Percentiles rank a stretch among this genome's conserved stretches.
These are phyloP conservation scores for Chlorocebus sabaeus DNA, from an alignment of 2,113 vertebrate species.

Conservation along the genomic window DNA sequence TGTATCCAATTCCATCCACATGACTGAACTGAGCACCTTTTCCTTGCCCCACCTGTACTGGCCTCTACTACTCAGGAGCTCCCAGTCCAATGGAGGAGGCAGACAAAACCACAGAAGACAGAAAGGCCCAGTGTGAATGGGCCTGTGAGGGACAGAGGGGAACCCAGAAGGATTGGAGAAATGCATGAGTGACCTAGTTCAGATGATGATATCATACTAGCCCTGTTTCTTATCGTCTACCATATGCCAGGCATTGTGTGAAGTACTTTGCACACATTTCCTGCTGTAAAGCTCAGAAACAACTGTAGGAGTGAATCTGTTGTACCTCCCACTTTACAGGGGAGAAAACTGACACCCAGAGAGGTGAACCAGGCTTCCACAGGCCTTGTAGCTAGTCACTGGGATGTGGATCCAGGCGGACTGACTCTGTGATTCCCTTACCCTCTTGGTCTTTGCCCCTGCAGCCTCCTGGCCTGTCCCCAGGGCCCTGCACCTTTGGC, in stretches of 20 bases:
- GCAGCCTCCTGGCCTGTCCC: constrained; percentile 68
- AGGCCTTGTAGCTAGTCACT: neutral
- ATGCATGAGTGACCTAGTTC: neutral
- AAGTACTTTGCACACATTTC: neutral
- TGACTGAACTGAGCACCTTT: neutral
- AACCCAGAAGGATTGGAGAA: neutral
- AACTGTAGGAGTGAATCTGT: neutral
- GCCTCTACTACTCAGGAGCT: neutral
- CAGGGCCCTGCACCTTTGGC: constrained; percentile 78
- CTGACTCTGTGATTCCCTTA: neutral
- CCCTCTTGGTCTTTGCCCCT: neutral
- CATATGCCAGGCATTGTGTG: neutral
- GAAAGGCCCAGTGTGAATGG: neutral
- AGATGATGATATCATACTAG: neutral
- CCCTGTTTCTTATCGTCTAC: neutral
- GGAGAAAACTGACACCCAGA: neutral
- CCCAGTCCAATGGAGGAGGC: neutral
- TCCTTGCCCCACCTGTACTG: neutral
- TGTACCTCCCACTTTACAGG: neutral
- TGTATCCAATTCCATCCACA: no score
- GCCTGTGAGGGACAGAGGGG: neutral
- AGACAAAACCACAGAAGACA: accelerated
- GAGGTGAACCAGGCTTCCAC: neutral
- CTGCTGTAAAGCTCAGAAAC: neutral
- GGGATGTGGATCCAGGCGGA: neutral